Evolutionary conservation across 2,888 invertebrate species (phyloP), one percentile per base, ranked within the genome.

Genomic region (Ornithoptera alexandrae): DNA sequence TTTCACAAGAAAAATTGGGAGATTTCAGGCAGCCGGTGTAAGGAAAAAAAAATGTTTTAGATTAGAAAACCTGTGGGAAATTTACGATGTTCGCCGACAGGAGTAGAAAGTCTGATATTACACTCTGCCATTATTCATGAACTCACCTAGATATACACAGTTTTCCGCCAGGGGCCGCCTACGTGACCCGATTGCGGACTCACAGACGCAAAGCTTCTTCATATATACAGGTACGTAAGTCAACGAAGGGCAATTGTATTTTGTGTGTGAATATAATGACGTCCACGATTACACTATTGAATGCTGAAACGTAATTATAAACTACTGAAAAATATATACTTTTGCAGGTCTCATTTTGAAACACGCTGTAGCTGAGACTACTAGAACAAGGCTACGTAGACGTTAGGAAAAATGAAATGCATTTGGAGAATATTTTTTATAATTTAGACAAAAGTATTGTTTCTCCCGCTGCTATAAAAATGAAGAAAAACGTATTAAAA

Each of bases 81-180:
- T 74, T 74, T 71, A 68, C 73, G 74, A 66, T 50, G 67, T 42
- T 67, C 65, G 53, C 66, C 66, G 73, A 70, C 69, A 71, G 71
- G 68, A 72, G 62, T 68, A 67, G 71, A 66, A 67, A 71, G 71
- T 69, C 69, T 73, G 68, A 73, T 73, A 72, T 72, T 74, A 74
- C 71, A 74, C 70, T 73, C 68, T 67, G 73, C 74, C 75, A 74
- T 75, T 77, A 79, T 77, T 79, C 79, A 80, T 77, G 76, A 76
- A 74, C 74, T 77, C 79, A 76, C 76, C 75, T 79, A 74, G 73
- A 75, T 74, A 73, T 77, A 78, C 75, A 77, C 77, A 77, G 76
- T 78, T 80, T 78, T 74, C 76, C 74, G 72, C 72, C 74, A 73
- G 72, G 66, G 75, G 75, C 74, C 74, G 70, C 72, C 67, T 71